phyloP scores from a whole-genome alignment of 2,113 vertebrate genomes.

The Passer domesticus region DNA sequence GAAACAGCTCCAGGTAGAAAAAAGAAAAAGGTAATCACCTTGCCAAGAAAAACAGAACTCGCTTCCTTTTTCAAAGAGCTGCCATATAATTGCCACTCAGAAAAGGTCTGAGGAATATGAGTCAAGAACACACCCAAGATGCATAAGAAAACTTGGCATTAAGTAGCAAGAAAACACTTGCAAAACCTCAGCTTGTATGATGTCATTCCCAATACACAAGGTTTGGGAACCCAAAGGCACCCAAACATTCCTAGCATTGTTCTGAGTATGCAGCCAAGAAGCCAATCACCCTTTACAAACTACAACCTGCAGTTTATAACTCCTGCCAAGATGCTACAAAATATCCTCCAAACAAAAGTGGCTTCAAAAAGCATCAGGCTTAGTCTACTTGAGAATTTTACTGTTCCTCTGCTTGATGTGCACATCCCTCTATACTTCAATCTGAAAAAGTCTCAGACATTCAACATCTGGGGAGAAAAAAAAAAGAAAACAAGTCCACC shows the following conservation, averaged over 20 bases:
- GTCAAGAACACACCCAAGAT: background rate
- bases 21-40: background rate
- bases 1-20: background rate
- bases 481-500: background rate
- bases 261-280: background rate
- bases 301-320: background rate
- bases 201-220: background rate
- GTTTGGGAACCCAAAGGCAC: background rate
- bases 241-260: background rate
- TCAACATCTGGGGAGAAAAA: accelerated
- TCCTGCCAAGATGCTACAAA: background rate
- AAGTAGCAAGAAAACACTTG: background rate
- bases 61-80: background rate
- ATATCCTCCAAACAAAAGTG: background rate
- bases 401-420: background rate
- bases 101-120: background rate
- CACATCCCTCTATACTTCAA: background rate
- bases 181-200: background rate
- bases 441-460: background rate
- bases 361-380: background rate
- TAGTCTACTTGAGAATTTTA: background rate
- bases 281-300: background rate
- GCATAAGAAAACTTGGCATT: accelerated
- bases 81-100: background rate
- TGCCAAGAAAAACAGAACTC: background rate